A percentile compares a stretch with the other conserved stretches of the same genome.
Conservation (phyloP, 2,113 vertebrate species). For the Amazona vittata region DNA sequence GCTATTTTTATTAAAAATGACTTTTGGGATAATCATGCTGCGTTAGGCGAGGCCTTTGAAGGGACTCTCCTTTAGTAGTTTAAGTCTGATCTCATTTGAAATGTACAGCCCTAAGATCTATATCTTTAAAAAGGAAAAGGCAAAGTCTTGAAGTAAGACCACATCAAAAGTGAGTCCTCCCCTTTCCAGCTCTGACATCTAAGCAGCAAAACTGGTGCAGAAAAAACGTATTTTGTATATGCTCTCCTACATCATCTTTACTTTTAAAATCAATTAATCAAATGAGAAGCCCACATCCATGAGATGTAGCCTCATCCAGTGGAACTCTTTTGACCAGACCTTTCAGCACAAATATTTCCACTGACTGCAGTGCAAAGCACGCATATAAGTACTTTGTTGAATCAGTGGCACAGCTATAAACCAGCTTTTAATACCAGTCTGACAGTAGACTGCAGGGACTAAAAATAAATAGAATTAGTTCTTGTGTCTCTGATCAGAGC, state of each 20-base stretch:
- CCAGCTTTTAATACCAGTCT: not conserved
- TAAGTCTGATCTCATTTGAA: not conserved
- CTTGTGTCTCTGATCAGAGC: not conserved
- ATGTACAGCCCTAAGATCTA: not conserved
- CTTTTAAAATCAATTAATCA: not conserved
- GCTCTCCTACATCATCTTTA: not conserved
- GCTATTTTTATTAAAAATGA: not conserved
- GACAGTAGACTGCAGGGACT: not conserved
- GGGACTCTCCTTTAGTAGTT: not conserved
- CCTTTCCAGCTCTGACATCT: not conserved
- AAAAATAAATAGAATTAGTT: not conserved
- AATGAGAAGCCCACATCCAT: not conserved
- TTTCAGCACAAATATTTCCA: not conserved
- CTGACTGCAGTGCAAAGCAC: not conserved
- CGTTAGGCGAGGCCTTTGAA: not conserved
- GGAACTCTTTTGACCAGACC: not conserved
- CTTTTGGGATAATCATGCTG: not conserved
- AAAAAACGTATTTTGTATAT: not conserved
- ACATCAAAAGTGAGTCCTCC: not conserved
- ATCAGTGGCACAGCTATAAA: not conserved
- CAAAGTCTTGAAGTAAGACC: not conserved
- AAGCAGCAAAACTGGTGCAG: not conserved
- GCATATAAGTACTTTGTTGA: not conserved
- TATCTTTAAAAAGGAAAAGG: not conserved
- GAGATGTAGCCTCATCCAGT: not conserved